A percentile compares a stretch with the other conserved stretches of the same genome.
These are phyloP conservation scores for Euura lappo DNA, from an alignment of 1,140 invertebrate genomes.

Conservation along the genomic window DNA sequence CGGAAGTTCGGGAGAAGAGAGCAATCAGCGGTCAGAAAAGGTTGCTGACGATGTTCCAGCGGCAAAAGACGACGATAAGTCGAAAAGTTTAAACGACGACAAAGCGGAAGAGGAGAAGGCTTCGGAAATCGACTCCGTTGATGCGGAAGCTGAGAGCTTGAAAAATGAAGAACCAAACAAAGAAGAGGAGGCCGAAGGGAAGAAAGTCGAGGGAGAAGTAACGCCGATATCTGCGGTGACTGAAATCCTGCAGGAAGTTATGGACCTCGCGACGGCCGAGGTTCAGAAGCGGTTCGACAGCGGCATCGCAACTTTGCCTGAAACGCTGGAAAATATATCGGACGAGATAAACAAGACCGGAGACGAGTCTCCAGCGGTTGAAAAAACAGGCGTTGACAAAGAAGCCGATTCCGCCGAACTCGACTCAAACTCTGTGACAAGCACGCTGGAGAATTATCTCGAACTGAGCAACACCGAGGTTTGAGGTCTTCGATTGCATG, in stretches of 20 bases:
- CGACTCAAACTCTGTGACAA: too few relatives aligned
- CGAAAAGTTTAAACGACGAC: not conserved
- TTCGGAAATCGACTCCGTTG: not conserved
- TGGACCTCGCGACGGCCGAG: constrained; percentile 31
- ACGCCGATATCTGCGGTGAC: constrained; percentile 15
- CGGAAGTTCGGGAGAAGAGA: not conserved
- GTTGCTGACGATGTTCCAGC: not conserved
- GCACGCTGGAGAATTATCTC: too few relatives aligned
- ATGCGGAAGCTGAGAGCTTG: not conserved
- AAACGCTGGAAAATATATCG: constrained; percentile 36
- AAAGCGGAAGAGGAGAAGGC: not conserved
- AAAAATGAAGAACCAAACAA: constrained; percentile 15
- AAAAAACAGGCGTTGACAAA: too few relatives aligned
- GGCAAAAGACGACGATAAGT: not conserved
- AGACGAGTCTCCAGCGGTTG: constrained; percentile 19
- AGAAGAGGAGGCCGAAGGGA: constrained; percentile 17
- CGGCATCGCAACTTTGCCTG: not conserved
- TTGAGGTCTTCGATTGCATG: too few relatives aligned
- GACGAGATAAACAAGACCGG: constrained; percentile 37
- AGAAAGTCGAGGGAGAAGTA: constrained; percentile 7
- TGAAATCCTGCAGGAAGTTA: constrained; percentile 34
- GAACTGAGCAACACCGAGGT: too few relatives aligned
- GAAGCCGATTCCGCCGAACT: too few relatives aligned
- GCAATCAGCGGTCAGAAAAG: not conserved
- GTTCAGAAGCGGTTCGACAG: constrained; percentile 22